phyloP scores from a whole-genome alignment of 2,888 invertebrate species.

The Cerastis leucographa region DNA sequence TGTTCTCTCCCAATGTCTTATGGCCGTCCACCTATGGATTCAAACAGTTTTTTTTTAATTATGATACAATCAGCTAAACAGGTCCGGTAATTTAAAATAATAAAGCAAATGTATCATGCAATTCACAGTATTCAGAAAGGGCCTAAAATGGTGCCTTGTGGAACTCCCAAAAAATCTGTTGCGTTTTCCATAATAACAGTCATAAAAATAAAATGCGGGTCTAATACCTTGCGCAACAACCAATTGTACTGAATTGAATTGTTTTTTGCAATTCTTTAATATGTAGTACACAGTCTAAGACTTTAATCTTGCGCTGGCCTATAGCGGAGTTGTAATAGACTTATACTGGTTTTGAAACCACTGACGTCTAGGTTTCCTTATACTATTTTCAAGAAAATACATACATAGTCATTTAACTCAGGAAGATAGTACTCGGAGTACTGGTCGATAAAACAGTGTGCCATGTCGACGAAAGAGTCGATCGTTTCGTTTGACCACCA shows the following conservation, averaged over 20 bases:
- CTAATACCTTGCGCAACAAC: not conserved
- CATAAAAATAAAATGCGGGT: not conserved
- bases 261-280: not conserved
- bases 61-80: not conserved
- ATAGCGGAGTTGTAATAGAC: not conserved
- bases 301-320: not conserved
- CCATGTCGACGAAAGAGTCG: conserved; percentile 93
- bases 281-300: not conserved
- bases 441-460: conserved; percentile 96
- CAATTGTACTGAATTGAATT: no score
- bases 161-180: not conserved
- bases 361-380: not conserved
- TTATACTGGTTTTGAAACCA: not conserved
- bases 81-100: not conserved
- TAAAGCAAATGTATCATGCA: not conserved
- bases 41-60: not conserved
- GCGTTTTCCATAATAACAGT: no score
- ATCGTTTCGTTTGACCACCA: conserved; percentile 97
- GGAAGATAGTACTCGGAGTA: conserved; percentile 93
- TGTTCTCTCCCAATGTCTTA: conserved; percentile 94
- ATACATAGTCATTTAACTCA: conserved; percentile 92
- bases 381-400: not conserved
- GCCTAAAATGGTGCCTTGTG: not conserved
- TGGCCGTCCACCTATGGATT: conserved; percentile 92
- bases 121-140: not conserved